Percentiles rank a stretch among this genome's conserved stretches.
These are phyloP conservation scores for Hydrocynus forskahlii DNA, from an alignment of 2,797 vertebrate genomes.

Conservation along the genomic window DNA sequence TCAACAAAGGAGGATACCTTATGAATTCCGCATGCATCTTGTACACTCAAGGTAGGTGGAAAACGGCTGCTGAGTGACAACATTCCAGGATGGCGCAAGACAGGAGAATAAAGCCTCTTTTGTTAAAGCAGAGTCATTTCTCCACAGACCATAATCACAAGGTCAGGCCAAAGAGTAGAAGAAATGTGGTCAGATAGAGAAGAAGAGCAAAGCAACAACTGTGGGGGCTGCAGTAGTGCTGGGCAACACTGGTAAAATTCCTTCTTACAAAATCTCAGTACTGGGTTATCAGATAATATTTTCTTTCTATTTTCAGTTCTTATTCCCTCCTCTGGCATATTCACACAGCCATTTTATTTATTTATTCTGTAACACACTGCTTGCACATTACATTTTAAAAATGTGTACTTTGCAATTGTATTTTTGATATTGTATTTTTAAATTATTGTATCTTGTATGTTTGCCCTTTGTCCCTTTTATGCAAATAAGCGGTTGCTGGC, in stretches of 20 bases:
- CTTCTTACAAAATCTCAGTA: background rate
- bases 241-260: background rate
- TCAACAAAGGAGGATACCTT: conserved; percentile 4
- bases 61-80: conserved; percentile 36
- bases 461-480: no score
- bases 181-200: background rate
- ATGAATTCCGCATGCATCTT: conserved; percentile 13
- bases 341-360: no score
- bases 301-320: no score
- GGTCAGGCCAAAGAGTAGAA: background rate
- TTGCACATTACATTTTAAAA: no score
- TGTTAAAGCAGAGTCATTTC: conserved; percentile 1
- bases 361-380: no score
- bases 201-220: background rate
- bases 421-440: no score
- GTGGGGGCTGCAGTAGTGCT: background rate
- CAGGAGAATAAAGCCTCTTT: conserved; percentile 23
- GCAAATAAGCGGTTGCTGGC: no score
- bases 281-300: background rate
- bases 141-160: background rate
- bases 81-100: conserved; percentile 29
- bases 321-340: no score
- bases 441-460: no score
- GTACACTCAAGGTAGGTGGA: conserved; percentile 19
- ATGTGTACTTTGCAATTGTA: no score